Evolutionary conservation across 2,113 vertebrate species (phyloP).

Genomic region (Elachura formosa): DNA sequence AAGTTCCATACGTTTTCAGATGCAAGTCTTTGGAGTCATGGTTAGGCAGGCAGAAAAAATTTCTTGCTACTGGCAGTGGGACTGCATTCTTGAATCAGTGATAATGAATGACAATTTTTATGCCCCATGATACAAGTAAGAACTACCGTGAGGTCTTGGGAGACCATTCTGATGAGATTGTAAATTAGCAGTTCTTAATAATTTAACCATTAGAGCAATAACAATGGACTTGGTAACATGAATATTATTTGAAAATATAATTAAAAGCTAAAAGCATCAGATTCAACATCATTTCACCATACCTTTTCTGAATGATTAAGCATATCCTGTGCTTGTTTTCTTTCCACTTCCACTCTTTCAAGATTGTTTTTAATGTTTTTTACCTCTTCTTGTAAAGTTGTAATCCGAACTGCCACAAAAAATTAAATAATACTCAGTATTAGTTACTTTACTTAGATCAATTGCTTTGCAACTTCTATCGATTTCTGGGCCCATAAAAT

Average conservation of each 20-base stretch:
- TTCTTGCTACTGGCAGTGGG: background rate
- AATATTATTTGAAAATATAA: background rate
- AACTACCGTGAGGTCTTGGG: background rate
- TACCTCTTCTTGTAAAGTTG: conserved; percentile 91
- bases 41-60: background rate
- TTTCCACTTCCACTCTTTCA: conserved; percentile 87
- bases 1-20: background rate
- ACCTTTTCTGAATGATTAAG: conserved; percentile 96
- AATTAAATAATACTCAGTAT: background rate
- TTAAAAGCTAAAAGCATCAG: background rate
- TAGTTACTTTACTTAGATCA: background rate
- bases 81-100: background rate
- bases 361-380: conserved; percentile 86
- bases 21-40: background rate
- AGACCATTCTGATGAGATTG: background rate
- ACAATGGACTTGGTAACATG: background rate
- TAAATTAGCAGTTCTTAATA: background rate
- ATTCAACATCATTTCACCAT: background rate
- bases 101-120: background rate
- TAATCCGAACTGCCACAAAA: conserved; percentile 79
- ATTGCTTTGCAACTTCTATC: background rate
- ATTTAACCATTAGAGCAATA: background rate
- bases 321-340: conserved; percentile 90
- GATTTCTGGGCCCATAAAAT: background rate
- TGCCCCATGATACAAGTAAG: background rate